Evolutionary conservation across 1,140 invertebrate species (phyloP).

Genomic region (Trichonephila clavata): DNA sequence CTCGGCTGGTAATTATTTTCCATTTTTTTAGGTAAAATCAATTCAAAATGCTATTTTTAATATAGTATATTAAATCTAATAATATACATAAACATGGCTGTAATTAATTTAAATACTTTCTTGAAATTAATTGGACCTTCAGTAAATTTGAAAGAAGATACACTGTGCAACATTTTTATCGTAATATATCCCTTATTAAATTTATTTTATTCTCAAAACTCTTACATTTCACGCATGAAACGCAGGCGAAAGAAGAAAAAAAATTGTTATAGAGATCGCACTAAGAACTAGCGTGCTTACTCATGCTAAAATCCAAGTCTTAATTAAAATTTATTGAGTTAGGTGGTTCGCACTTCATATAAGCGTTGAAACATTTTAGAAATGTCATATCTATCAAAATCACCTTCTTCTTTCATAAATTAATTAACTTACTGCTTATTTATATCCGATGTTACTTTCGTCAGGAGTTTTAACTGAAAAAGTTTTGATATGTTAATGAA

Average conservation of each 20-base stretch:
- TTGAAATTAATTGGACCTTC: too few species aligned
- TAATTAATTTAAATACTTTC: too few species aligned
- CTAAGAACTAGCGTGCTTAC: neutral
- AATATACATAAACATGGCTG: too few species aligned
- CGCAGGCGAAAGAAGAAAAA: neutral
- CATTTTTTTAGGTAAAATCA: too few species aligned
- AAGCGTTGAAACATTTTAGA: constrained; percentile 18
- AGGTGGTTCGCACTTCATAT: constrained; percentile 42
- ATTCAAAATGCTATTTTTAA: too few species aligned
- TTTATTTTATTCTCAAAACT: neutral
- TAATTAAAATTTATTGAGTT: constrained; percentile 67
- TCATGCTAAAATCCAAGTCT: neutral
- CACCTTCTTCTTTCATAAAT: constrained; percentile 34
- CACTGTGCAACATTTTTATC: too few species aligned
- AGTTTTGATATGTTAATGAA: constrained; percentile 5
- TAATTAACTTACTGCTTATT: constrained; percentile 53
- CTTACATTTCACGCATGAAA: neutral
- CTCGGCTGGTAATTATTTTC: too few species aligned
- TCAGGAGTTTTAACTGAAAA: neutral
- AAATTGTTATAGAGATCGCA: neutral
- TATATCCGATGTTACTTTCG: constrained; percentile 1
- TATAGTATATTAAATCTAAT: too few species aligned
- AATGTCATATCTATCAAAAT: constrained; percentile 56
- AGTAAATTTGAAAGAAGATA: too few species aligned
- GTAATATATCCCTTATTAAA: too few species aligned